Evolutionary conservation across 1,140 invertebrate genomes (phyloP), one percentile per base, ranked within the genome.

Genomic region (Diprion similis): DNA sequence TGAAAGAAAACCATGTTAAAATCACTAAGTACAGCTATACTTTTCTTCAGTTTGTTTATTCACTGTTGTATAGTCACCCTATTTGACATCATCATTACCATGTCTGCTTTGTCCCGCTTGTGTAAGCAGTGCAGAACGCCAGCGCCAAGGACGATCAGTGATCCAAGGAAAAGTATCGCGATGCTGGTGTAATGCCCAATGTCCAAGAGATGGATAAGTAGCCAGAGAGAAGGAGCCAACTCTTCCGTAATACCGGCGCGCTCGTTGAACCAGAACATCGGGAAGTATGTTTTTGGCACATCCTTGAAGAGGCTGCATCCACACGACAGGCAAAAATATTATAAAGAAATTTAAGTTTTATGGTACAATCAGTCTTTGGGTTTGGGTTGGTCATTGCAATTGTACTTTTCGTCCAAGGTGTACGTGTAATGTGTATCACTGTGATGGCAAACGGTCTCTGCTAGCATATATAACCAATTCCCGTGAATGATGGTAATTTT

Each of bases 221-320:
- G 72, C 13, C 78, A 80, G 19, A 89, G 73, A 15, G 79, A 77
- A 15, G 74, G 74, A 8, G 88, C 85, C 59, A 92, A 78, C 0
- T 91, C 86, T 0, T 90, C 88, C 8, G 89, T 89, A 1, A 94
- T 88, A 15, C 84, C 83, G 0, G 92, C 93, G 64, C 89, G 89
- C 78, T 95, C 90, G 73, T 92, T 90, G 77, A 95, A 95, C 94
- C 94, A 96, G 37, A 95, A 89, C 45, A 95, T 88, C 0, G 95
- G 95, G 77, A 96, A 92, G 82, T 92, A 92, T 65, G 93, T 89
- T 71, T 83, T 90, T 0, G 93, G 93, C 1, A 94, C 90, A 65
- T 93, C 81, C 68, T 89, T 87, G 79, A 92, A 93, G n/a, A 94
- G 78, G 1, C 91, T 92, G 83, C 76, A 88, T 87, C n/a, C n/a